Percentiles rank a stretch among this genome's conserved stretches.
These are phyloP conservation scores for Masticophis lateralis DNA, from an alignment of 2,797 vertebrate species.

Conservation along the genomic window DNA sequence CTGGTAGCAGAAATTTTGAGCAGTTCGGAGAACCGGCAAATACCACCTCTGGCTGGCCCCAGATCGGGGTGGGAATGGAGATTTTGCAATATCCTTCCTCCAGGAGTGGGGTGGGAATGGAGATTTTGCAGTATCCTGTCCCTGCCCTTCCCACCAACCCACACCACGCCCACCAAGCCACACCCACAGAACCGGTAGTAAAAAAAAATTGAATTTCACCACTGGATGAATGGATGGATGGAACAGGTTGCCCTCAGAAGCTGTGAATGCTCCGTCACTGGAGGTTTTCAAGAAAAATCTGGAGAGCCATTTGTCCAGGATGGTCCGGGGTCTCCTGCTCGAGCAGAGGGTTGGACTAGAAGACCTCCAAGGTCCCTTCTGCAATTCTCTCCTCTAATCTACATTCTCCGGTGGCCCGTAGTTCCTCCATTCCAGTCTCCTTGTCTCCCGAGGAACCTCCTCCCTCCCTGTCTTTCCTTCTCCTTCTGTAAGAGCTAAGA, in stretches of 20 bases:
- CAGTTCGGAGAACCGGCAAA: too few relatives aligned
- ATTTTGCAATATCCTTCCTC: too few relatives aligned
- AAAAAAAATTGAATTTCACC: too few relatives aligned
- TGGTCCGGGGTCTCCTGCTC: neutral
- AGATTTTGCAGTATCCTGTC: too few relatives aligned
- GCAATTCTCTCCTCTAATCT: neutral
- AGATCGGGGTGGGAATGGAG: too few relatives aligned
- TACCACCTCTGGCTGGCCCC: too few relatives aligned
- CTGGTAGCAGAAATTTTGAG: too few relatives aligned
- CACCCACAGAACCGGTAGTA: too few relatives aligned
- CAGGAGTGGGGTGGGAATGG: too few relatives aligned
- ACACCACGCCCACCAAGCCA: too few relatives aligned
- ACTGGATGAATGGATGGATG: too few relatives aligned
- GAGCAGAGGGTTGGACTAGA: neutral
- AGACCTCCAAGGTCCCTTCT: neutral
- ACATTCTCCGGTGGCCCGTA: neutral
- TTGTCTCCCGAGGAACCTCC: neutral
- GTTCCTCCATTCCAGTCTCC: neutral
- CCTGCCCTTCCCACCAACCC: too few relatives aligned
- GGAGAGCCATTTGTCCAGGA: neutral
- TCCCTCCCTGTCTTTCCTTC: neutral
- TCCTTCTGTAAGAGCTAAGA: neutral
- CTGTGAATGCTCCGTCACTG: neutral
- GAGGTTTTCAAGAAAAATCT: neutral
- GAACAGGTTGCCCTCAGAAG: neutral